A percentile compares a stretch with the other conserved stretches of the same genome.
phyloP scores from a whole-genome alignment of 2,888 invertebrate species.

The Cephalotes varians region DNA sequence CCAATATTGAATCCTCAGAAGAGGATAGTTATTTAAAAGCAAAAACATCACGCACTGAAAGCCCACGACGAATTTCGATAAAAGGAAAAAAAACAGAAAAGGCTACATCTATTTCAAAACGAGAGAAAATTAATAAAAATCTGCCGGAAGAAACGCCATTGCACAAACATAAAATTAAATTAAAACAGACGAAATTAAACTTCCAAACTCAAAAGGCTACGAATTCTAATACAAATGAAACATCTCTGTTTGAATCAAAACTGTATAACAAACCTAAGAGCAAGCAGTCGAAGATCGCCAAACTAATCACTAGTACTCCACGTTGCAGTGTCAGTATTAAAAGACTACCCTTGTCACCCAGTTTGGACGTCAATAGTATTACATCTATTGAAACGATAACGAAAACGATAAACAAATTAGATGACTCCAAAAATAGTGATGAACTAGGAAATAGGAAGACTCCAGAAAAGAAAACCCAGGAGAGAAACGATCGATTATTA shows the following conservation, averaged over 20 bases:
- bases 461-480: neutral
- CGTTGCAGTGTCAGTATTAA: neutral
- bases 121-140: slow-evolving; percentile 1
- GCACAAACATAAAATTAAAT: slow-evolving; percentile 6
- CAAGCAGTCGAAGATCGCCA: neutral
- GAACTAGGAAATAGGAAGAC: neutral
- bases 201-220: neutral
- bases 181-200: slow-evolving; percentile 54
- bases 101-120: neutral
- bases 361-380: slow-evolving; percentile 44
- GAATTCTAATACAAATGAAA: neutral
- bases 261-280: neutral
- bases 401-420: neutral
- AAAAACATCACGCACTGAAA: neutral
- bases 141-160: neutral
- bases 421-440: neutral
- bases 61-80: neutral
- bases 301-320: slow-evolving; percentile 62
- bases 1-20: neutral
- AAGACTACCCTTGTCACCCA: neutral
- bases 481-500: neutral
- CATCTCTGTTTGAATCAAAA: neutral
- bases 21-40: neutral
- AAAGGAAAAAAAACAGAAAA: neutral
- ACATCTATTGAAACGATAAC: neutral